These are phyloP conservation scores for Zaprionus inermis DNA, from an alignment of 1,140 invertebrate genomes.

Conservation along the genomic window DNA sequence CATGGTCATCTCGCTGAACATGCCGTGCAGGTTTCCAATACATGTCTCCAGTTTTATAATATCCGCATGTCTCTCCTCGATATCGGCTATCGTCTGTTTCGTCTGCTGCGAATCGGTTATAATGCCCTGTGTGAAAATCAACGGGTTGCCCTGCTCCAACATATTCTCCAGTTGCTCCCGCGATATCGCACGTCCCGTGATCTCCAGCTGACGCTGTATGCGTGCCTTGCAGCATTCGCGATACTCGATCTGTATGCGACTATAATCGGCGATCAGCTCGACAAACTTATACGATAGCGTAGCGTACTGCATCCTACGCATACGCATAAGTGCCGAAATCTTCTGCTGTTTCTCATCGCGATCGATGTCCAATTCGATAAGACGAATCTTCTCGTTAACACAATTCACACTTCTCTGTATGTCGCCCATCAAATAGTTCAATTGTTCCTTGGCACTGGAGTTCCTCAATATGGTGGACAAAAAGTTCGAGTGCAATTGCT, in stretches of 20 bases:
- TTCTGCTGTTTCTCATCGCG: constrained; percentile 86
- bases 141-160: constrained; percentile 98
- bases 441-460: not conserved
- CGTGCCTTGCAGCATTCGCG: constrained; percentile 98
- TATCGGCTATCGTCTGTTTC: constrained; percentile 98
- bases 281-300: constrained; percentile 98
- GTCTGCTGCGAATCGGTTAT: constrained; percentile 99
- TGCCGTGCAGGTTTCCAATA: constrained; percentile 97
- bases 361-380: not conserved
- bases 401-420: not conserved
- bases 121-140: constrained; percentile 98
- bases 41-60: constrained; percentile 99
- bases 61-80: constrained; percentile 98
- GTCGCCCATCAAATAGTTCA: not conserved
- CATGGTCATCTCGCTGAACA: constrained; percentile 99
- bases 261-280: constrained; percentile 99
- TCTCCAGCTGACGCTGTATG: constrained; percentile 99
- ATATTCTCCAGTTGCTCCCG: constrained; percentile 98
- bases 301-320: constrained; percentile 99
- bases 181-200: constrained; percentile 96
- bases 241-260: constrained; percentile 99
- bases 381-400: not conserved
- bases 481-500: not conserved
- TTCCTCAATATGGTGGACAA: not conserved
- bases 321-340: constrained; percentile 96